Base-by-base conservation (phyloP, 2,113 vertebrate genomes). In the Toxostoma redivivum region DNA sequence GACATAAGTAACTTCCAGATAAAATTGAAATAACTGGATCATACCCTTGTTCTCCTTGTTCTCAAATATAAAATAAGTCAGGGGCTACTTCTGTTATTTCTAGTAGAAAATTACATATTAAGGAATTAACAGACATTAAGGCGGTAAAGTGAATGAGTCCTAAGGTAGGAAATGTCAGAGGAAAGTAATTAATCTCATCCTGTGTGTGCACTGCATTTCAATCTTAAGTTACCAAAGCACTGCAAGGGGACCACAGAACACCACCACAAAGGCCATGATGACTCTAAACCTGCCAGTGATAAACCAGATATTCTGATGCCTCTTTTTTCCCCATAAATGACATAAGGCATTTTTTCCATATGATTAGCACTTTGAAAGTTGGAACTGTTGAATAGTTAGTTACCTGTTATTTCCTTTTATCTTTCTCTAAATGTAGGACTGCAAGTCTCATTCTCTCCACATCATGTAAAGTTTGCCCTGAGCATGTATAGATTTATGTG, bases 1-100 rank as follows among this genome's bases (percentile, higher is more conserved):
- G 57, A 20, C 42, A 90, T 38, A 93, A 88, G 95, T 89, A 89
- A 86, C 86, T 42, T 53, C 60, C 10, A 64, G 33, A 47, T 27
- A 83, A 74, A 76, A 86, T 57, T 69, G 73, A 93, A 96, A 95
- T 60, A 89, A 93, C 50, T 92, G 31, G 35, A 64, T 30, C 58
- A 86, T 81, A 90, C 15, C 20, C 30, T 30, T 50, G 20, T 83
- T 81, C 91, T 95, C 56, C 88, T 87, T 38, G 12, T 10, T 58
- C 6, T 77, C 51, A 77, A 73, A 57, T 31, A 51, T 10, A 77
- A 53, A 80, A 10, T 45, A 72, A 67, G 14, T 18, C 20, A n/a
- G 31, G 7, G 7, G 15, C 8, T 77, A 76, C 15, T 81, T 62
- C 42, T 62, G 30, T 50, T 81, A 54, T 66, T 89, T 65, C 25